Percentiles rank a stretch among this genome's conserved stretches.
phyloP scores from a whole-genome alignment of 1,140 invertebrate species.

The Diorhabda carinulata region DNA sequence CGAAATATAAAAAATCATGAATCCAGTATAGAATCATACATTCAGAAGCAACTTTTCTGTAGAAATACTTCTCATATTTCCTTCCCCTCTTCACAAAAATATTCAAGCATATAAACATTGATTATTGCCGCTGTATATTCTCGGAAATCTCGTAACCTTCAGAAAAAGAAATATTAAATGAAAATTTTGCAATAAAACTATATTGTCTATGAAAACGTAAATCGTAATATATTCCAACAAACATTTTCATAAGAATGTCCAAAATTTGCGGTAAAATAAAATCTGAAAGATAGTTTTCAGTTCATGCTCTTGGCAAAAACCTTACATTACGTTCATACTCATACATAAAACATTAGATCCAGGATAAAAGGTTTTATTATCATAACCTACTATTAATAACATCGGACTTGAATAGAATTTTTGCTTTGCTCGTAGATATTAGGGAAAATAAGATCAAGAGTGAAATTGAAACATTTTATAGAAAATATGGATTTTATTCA shows the following conservation, averaged over 20 bases:
- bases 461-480: no score
- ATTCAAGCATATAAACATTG: no score
- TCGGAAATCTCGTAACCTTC: neutral
- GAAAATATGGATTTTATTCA: no score
- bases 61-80: no score
- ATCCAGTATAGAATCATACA: no score
- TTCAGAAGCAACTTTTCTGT: no score
- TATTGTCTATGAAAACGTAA: neutral
- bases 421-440: no score
- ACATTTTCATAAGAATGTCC: neutral
- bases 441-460: no score
- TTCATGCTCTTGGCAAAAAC: neutral
- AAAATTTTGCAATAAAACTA: neutral
- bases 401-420: no score
- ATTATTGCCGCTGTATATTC: no score
- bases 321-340: constrained; percentile 2
- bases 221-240: neutral
- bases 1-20: no score
- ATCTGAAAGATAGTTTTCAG: neutral
- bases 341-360: constrained; percentile 2
- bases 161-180: neutral
- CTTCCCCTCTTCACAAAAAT: no score
- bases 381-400: constrained; percentile 2
- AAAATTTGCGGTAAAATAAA: constrained; percentile 1
- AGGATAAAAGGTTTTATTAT: neutral